Evolutionary conservation across 2,797 vertebrate genomes (phyloP).

Genomic region (Lacerta agilis): DNA sequence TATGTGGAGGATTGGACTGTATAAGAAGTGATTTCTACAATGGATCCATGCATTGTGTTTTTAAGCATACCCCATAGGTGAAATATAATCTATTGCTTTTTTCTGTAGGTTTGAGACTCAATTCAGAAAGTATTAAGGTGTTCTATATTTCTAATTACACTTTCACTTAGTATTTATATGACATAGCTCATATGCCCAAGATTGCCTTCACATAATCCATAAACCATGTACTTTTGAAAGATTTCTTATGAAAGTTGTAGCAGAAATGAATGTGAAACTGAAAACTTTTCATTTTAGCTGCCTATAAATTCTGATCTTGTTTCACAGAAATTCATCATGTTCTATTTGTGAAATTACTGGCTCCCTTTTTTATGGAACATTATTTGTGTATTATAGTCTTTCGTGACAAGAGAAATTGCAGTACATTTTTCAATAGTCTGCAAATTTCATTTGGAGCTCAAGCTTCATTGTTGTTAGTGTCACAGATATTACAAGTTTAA

Average conservation of each 20-base stretch:
- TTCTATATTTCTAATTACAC: background rate
- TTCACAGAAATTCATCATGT: constrained; percentile 22
- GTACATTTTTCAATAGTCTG: background rate
- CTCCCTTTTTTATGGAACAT: background rate
- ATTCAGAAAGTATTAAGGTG: background rate
- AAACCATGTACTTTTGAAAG: background rate
- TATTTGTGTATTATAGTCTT: background rate
- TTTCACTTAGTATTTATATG: background rate
- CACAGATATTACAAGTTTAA: background rate
- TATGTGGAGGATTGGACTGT: background rate
- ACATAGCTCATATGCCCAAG: background rate
- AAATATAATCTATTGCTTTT: background rate
- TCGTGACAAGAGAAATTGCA: constrained; percentile 1
- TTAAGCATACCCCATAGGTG: background rate
- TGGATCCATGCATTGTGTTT: background rate
- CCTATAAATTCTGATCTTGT: background rate
- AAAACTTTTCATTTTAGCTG: constrained; percentile 6
- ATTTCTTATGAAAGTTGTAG: background rate
- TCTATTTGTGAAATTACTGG: background rate
- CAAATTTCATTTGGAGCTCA: constrained; percentile 22
- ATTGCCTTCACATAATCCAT: background rate
- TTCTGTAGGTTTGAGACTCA: background rate
- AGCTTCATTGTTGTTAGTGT: background rate
- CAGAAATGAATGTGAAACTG: background rate
- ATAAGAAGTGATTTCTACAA: background rate